A percentile compares a stretch with the other conserved stretches of the same genome.
phyloP scores from a whole-genome alignment of 2,113 vertebrate genomes.

The Burhinus bistriatus region DNA sequence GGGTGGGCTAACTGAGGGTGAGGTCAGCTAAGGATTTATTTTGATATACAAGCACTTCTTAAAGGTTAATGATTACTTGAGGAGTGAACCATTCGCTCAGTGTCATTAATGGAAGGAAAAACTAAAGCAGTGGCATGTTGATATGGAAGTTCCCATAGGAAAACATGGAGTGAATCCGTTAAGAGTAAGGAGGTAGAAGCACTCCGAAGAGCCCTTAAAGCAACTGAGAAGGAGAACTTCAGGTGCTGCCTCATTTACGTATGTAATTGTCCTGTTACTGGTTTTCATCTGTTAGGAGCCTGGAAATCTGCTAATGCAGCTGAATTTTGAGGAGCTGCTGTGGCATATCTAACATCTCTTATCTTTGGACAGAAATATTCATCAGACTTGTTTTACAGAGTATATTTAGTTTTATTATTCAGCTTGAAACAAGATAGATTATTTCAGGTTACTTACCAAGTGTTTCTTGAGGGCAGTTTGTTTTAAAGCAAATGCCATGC shows the following conservation, averaged over 20 bases:
- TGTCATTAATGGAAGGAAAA: background rate
- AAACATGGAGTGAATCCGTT: background rate
- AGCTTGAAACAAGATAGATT: background rate
- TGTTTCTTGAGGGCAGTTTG: background rate
- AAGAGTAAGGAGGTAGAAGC: background rate
- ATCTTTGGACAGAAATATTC: background rate
- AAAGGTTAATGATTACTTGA: background rate
- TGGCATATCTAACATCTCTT: background rate
- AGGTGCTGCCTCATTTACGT: background rate
- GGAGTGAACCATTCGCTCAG: background rate
- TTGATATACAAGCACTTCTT: background rate
- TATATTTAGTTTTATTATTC: background rate
- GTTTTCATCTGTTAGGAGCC: background rate
- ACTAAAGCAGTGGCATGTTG: background rate
- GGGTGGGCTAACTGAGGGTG: background rate
- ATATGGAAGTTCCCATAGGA: background rate
- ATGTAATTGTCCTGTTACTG: background rate
- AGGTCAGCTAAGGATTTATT: background rate
- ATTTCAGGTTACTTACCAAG: background rate
- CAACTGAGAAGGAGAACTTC: background rate
- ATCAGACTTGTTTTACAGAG: background rate
- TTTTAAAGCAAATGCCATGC: background rate
- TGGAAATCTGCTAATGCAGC: background rate
- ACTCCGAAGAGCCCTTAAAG: background rate
- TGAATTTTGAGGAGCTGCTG: background rate